Percentiles rank a stretch among this genome's conserved stretches.
These are phyloP conservation scores for Gymnothorax reevesii DNA, from an alignment of 2,797 vertebrate genomes.

Conservation along the genomic window DNA sequence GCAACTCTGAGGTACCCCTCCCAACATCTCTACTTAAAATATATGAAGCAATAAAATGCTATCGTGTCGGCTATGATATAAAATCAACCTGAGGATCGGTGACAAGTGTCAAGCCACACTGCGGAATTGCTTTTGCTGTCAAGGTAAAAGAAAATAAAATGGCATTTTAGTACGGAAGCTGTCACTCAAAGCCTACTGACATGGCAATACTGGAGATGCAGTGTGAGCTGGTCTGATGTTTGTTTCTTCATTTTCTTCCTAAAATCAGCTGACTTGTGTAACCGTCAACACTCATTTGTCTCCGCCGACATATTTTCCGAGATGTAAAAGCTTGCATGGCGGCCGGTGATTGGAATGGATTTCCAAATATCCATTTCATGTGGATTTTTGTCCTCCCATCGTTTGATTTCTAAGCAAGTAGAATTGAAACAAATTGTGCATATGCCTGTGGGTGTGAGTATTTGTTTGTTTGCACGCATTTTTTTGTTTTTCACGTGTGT, in stretches of 20 bases:
- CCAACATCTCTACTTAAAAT: neutral
- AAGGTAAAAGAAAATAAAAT: neutral
- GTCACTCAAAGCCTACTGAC: neutral
- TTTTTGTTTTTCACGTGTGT: neutral
- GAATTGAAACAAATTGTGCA: neutral
- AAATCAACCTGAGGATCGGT: neutral
- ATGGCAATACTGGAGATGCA: neutral
- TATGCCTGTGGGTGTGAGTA: slow-evolving; percentile 6
- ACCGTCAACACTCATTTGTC: neutral
- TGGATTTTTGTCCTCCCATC: neutral
- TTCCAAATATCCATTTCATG: neutral
- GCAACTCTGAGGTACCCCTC: neutral
- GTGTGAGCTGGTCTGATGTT: neutral
- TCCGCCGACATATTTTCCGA: neutral
- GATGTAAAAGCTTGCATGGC: neutral
- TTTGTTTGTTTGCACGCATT: no score
- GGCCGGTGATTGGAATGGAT: neutral
- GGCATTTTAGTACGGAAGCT: neutral
- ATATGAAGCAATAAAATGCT: no score
- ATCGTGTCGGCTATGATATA: neutral
- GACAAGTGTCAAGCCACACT: neutral
- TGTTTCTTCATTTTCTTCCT: neutral
- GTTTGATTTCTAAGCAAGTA: neutral
- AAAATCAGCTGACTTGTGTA: neutral
- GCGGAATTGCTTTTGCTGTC: neutral